Evolutionary conservation across 2,113 vertebrate species (phyloP).

Genomic region (crab-eating macaque (Macaca fascicularis)): DNA sequence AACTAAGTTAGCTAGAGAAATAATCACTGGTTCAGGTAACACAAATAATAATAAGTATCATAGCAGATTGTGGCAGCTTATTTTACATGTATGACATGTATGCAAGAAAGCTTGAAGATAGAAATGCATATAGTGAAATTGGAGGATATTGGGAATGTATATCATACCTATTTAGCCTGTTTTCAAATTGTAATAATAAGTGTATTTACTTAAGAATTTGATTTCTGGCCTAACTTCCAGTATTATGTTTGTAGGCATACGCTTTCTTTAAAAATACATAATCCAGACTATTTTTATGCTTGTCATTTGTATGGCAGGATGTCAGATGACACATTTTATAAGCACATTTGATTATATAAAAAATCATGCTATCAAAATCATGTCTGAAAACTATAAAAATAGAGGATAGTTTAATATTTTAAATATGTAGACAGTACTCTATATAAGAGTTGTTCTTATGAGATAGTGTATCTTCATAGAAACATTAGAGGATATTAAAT

Average conservation of each 20-base stretch:
- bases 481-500: background rate
- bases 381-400: background rate
- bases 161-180: background rate
- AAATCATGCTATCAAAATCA: background rate
- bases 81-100: background rate
- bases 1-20: background rate
- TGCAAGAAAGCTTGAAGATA: background rate
- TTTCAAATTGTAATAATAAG: constrained; percentile 19
- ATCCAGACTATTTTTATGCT: background rate
- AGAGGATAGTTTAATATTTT: background rate
- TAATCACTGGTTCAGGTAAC: background rate
- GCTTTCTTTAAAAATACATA: background rate
- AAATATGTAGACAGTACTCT: background rate
- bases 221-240: background rate
- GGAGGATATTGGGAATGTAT: background rate
- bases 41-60: background rate
- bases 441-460: background rate
- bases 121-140: background rate
- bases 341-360: background rate
- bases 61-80: background rate
- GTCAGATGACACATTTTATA: background rate
- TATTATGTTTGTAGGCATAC: background rate
- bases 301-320: background rate
- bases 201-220: background rate
- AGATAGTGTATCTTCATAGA: background rate